A percentile compares a stretch with the other conserved stretches of the same genome.
These are phyloP conservation scores for Operophtera brumata DNA, from an alignment of 2,888 invertebrate species.

Conservation along the genomic window DNA sequence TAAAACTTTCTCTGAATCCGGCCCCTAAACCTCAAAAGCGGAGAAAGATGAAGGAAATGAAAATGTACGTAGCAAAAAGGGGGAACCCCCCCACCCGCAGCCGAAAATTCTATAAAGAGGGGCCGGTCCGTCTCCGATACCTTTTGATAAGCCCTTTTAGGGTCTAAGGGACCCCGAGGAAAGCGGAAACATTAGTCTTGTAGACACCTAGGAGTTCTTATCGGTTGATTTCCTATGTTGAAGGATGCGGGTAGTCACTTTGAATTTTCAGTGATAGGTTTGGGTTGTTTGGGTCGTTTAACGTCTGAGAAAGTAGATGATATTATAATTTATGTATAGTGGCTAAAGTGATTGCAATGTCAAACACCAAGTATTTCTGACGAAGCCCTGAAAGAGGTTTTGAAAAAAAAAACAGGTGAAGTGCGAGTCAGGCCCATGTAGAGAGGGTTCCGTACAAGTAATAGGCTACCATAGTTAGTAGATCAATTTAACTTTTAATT, in stretches of 20 bases:
- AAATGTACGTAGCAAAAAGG: constrained; percentile 80
- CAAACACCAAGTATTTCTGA: no score
- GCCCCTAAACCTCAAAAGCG: constrained; percentile 63
- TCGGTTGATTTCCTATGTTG: constrained; percentile 68
- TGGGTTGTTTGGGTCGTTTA: constrained; percentile 8
- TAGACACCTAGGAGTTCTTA: constrained; percentile 70
- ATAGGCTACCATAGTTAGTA: no score
- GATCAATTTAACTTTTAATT: no score
- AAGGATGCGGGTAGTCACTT: constrained; percentile 46
- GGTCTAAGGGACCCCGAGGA: constrained; percentile 37
- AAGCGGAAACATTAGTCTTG: constrained; percentile 72
- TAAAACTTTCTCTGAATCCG: constrained; percentile 43
- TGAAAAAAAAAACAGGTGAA: no score
- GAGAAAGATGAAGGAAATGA: constrained; percentile 81
- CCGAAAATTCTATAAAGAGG: constrained; percentile 79
- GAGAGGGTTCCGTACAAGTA: no score
- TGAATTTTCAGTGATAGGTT: constrained; percentile 22
- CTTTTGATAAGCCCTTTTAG: constrained; percentile 75
- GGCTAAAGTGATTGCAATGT: no score
- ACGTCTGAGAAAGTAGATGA: constrained; percentile 9
- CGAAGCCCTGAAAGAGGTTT: no score
- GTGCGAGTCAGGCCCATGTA: no score
- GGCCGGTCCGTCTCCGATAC: constrained; percentile 59
- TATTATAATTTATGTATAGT: no score
- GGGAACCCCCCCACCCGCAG: constrained; percentile 51